phyloP scores from a whole-genome alignment of 2,113 vertebrate genomes.

The Chinchilla lanigera region DNA sequence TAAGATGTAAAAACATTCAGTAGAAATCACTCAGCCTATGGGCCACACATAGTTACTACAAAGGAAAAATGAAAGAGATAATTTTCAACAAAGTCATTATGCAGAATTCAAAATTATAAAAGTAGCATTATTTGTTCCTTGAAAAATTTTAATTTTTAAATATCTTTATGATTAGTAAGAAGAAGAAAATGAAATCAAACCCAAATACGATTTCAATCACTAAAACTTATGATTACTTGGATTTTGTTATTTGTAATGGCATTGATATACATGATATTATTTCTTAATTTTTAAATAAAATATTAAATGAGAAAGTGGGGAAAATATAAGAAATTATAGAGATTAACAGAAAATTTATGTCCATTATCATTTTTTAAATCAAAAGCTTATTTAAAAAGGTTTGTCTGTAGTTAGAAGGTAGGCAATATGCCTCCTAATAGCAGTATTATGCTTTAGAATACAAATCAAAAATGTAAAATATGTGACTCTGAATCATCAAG shows the following conservation, averaged over 20 bases:
- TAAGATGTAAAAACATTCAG: not conserved
- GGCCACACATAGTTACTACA: not conserved
- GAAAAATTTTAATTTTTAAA: slow-evolving; percentile 46
- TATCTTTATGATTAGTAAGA: not conserved
- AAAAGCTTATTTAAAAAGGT: not conserved
- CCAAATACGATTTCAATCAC: not conserved
- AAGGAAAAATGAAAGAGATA: not conserved
- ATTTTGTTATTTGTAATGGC: not conserved
- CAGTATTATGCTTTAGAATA: slow-evolving; percentile 18
- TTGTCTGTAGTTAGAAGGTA: slow-evolving; percentile 17
- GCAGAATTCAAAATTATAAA: slow-evolving; percentile 5
- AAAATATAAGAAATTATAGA: not conserved
- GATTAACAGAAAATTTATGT: slow-evolving; percentile 1
- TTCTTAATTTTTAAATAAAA: slow-evolving; percentile 43
- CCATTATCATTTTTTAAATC: not conserved
- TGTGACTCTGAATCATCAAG: not conserved
- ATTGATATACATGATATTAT: not conserved
- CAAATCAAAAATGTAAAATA: slow-evolving; percentile 28
- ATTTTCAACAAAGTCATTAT: slow-evolving; percentile 38
- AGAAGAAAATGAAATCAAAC: not conserved
- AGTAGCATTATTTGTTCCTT: slow-evolving; percentile 18
- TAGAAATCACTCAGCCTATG: not conserved
- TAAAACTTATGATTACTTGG: not conserved
- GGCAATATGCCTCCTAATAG: slow-evolving; percentile 12
- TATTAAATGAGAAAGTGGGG: not conserved